phyloP scores from a whole-genome alignment of 2,797 vertebrate genomes.

The Thripadectes ignobilis region DNA sequence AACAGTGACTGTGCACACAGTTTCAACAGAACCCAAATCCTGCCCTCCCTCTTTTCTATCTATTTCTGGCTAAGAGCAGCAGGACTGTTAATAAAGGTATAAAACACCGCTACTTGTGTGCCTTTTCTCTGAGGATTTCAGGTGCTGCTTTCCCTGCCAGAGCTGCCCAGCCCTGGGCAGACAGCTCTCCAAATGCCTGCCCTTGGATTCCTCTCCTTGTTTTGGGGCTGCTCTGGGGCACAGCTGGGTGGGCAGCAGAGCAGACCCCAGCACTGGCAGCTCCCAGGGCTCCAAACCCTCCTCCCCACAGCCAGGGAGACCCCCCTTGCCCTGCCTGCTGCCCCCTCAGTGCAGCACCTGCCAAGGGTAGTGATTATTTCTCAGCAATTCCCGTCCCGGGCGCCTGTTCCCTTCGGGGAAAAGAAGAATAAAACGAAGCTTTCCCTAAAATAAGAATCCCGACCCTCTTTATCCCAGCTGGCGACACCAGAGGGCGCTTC shows the following conservation, averaged over 20 bases:
- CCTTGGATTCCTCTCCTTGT: not conserved
- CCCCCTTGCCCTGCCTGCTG: not conserved
- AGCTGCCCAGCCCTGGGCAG: not conserved
- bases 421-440: rapidly evolving
- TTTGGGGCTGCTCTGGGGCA: not conserved
- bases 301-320: not conserved
- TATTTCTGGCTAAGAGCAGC: not conserved
- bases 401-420: not conserved
- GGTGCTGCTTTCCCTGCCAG: not conserved
- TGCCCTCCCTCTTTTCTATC: rapidly evolving
- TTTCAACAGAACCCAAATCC: not conserved
- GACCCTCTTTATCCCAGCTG: rapidly evolving
- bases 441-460: no score
- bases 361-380: not conserved
- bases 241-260: rapidly evolving
- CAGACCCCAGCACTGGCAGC: rapidly evolving
- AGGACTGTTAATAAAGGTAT: not conserved
- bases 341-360: not conserved
- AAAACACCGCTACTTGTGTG: not conserved
- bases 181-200: rapidly evolving
- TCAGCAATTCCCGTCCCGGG: not conserved
- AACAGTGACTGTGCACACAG: not conserved
- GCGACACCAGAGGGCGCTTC: not conserved
- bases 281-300: rapidly evolving
- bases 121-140: not conserved